Conservation (phyloP, 2,113 vertebrate genomes). For the Tyto alba region DNA sequence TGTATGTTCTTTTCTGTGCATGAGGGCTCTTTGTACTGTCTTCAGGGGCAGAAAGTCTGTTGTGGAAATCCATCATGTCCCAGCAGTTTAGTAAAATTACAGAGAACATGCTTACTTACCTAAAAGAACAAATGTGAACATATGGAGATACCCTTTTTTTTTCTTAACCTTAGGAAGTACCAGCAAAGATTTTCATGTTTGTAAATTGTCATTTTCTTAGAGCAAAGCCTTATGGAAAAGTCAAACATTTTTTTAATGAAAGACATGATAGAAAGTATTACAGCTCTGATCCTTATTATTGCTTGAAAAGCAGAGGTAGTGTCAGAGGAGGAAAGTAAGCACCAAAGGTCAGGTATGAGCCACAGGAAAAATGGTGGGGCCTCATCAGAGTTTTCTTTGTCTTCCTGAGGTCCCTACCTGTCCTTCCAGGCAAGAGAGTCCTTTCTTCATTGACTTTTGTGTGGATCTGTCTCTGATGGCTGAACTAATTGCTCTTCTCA, state of each 20-base stretch:
- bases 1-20: neutral
- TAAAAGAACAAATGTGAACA: slow-evolving; percentile 40
- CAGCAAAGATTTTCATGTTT: slow-evolving; percentile 28
- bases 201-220: slow-evolving; percentile 50
- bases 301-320: neutral
- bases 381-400: neutral
- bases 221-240: slow-evolving; percentile 53
- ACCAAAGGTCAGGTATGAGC: neutral
- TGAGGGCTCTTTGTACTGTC: neutral
- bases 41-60: neutral
- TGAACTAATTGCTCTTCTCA: neutral
- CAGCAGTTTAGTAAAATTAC: slow-evolving; percentile 40
- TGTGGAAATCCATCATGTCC: slow-evolving; percentile 1
- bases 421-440: neutral
- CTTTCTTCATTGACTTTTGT: neutral
- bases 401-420: neutral
- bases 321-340: neutral
- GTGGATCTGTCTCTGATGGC: neutral
- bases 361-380: neutral
- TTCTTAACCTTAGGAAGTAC: slow-evolving; percentile 16
- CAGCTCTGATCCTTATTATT: slow-evolving; percentile 12
- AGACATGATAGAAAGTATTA: slow-evolving; percentile 21
- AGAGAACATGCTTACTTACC: slow-evolving; percentile 39
- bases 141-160: slow-evolving; percentile 12
- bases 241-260: neutral